Conservation (phyloP, 2,113 vertebrate genomes). For the Saccopteryx bilineata region DNA sequence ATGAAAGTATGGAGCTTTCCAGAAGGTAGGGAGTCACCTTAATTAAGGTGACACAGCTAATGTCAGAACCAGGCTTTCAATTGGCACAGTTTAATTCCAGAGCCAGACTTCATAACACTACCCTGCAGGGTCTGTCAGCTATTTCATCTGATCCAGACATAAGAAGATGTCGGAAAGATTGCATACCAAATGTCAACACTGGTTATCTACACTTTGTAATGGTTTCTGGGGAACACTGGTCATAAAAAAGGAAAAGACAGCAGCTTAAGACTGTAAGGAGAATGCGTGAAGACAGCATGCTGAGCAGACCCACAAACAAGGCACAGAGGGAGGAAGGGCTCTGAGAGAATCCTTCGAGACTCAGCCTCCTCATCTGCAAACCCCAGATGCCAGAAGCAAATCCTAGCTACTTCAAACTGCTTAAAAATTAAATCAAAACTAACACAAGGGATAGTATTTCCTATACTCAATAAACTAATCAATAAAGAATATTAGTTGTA, state of each 20-base stretch:
- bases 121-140: background rate
- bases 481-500: background rate
- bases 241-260: background rate
- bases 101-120: background rate
- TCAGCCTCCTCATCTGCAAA: background rate
- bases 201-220: background rate
- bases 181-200: background rate
- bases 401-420: background rate
- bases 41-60: background rate
- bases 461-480: background rate
- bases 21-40: background rate
- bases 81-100: background rate
- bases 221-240: background rate
- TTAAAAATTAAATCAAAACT: background rate
- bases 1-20: background rate
- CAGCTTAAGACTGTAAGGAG: background rate
- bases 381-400: background rate
- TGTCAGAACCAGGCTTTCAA: background rate
- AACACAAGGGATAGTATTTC: background rate
- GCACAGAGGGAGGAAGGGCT: no score
- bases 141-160: background rate
- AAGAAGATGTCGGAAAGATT: background rate
- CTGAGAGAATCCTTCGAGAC: rapidly evolving
- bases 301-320: background rate
- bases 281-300: background rate